These are phyloP conservation scores for Pyralis farinalis DNA, from an alignment of 2,888 invertebrate species.

Conservation along the genomic window DNA sequence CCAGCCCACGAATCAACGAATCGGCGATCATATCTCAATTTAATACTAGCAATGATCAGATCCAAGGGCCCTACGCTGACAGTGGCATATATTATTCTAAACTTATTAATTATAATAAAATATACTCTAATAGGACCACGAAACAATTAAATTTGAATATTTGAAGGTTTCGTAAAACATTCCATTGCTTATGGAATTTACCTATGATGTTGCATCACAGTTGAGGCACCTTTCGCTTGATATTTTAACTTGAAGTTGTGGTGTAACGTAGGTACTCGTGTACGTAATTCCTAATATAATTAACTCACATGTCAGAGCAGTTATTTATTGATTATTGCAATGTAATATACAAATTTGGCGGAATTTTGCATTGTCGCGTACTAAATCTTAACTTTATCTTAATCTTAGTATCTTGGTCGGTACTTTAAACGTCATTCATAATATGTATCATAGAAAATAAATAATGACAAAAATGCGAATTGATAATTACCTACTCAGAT, in stretches of 20 bases:
- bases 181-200: background rate
- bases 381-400: too few relatives aligned
- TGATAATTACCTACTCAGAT: too few relatives aligned
- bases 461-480: too few relatives aligned
- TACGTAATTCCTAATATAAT: background rate
- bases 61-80: slow-evolving; percentile 13
- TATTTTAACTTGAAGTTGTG: background rate
- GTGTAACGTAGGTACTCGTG: background rate
- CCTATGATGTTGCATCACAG: background rate
- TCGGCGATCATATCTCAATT: too few relatives aligned
- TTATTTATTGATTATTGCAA: too few relatives aligned
- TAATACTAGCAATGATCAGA: background rate
- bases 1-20: background rate
- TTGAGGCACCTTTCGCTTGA: slow-evolving; percentile 1
- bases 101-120: slow-evolving; percentile 4
- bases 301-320: too few relatives aligned
- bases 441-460: too few relatives aligned
- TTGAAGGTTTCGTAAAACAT: background rate
- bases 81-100: slow-evolving; percentile 15
- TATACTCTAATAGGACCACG: background rate
- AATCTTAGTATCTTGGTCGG: too few relatives aligned
- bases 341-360: too few relatives aligned
- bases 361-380: too few relatives aligned
- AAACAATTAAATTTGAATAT: background rate
- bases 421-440: too few relatives aligned